Base-by-base conservation (phyloP, 2,888 invertebrate species). In the Digitonthophagus gazella region DNA sequence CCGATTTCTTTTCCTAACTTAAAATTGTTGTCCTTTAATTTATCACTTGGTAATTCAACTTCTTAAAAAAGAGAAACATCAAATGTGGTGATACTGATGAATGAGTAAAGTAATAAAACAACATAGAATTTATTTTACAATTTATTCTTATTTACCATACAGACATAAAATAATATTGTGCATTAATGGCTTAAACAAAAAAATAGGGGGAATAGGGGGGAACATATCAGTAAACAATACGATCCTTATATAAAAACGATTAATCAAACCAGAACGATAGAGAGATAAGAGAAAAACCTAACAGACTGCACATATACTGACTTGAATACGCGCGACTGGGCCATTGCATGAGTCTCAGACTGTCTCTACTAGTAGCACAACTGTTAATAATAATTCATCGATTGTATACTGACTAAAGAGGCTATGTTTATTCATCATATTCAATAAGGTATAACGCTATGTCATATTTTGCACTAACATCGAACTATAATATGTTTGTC, bases 121-220 rank as follows among this genome's bases (percentile, higher is more conserved):
- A 67, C 28, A 65, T 66, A 67, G 64, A 66, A 72, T 71, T 69
- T 72, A 74, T 77, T 79, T 79, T 79, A 78, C 78, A 81, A 78
- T 82, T 81, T 81, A 80, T 81, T 82, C 79, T 81, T 80, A 81
- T 82, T 81, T 81, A 83, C 82, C 81, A 82, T 83, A 83, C 82
- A 83, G 81, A 83, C 81, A 83, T 82, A 82, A 83, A 83, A 82
- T 82, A 80, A 82, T 81, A 78, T 79, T 80, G 82, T 83, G 82
- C 82, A 81, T 79, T 78, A 80, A 79, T 76, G 75, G 74, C 76
- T 69, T 70, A 70, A 70, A 70, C 66, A 67, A 69, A 69, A 69
- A 67, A 63, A n/a, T n/a, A n/a, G n/a, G n/a, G n/a, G n/a, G n/a
- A n/a, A n/a, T n/a, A n/a, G n/a, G 61, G 66, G 67, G 67, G 66